Conservation (phyloP, 2,797 vertebrate genomes). For the Labeo calbasu region DNA sequence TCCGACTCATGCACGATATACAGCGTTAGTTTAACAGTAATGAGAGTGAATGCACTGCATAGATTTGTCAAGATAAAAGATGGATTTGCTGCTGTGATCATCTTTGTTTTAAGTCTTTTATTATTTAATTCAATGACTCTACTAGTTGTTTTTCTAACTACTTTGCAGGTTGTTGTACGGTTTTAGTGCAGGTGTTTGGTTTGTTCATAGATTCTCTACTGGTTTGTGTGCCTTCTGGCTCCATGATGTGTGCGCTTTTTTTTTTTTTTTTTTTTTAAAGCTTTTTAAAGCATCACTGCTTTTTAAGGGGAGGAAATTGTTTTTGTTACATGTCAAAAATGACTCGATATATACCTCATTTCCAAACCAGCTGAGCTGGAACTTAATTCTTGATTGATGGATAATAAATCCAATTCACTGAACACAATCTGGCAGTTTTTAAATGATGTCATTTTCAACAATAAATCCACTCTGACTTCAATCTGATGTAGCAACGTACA, state of each 20-base stretch:
- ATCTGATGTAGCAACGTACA: slow-evolving; percentile 65
- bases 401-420: slow-evolving; percentile 25
- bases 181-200: slow-evolving; percentile 15
- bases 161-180: background rate
- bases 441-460: slow-evolving; percentile 21
- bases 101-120: slow-evolving; percentile 46
- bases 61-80: slow-evolving; percentile 88
- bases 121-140: slow-evolving; percentile 50
- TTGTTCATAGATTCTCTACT: background rate
- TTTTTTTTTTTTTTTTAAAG: slow-evolving; percentile 44
- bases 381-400: slow-evolving; percentile 60
- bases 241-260: slow-evolving; percentile 29
- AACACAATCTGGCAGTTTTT: slow-evolving; percentile 25
- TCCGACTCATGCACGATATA: slow-evolving; percentile 6
- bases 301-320: slow-evolving; percentile 41
- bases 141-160: slow-evolving; percentile 29
- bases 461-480: slow-evolving; percentile 66
- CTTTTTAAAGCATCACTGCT: slow-evolving; percentile 28
- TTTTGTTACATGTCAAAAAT: slow-evolving; percentile 65
- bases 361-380: slow-evolving; percentile 81
- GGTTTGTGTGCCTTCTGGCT: slow-evolving; percentile 6
- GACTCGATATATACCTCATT: slow-evolving; percentile 84
- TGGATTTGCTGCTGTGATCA: slow-evolving; percentile 93
- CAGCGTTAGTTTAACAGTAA: slow-evolving; percentile 79
- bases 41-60: slow-evolving; percentile 94